These are phyloP conservation scores for Lophura nycthemera DNA, from an alignment of 2,113 vertebrate species.

Conservation along the genomic window DNA sequence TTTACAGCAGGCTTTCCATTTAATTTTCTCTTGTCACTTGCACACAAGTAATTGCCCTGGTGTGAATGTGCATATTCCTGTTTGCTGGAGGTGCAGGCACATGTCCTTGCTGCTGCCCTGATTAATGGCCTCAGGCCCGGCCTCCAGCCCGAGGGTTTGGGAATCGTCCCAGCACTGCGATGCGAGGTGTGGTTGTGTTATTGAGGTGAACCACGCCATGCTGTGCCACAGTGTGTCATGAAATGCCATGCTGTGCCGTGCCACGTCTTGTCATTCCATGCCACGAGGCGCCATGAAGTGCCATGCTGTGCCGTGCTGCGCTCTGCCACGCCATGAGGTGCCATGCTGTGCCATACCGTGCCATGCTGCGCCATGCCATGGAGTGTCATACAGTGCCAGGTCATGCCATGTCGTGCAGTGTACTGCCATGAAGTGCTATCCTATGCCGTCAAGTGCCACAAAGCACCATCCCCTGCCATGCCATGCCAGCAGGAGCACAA, in stretches of 20 bases:
- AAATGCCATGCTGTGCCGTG: fast-evolving
- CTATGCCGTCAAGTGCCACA: too few relatives aligned
- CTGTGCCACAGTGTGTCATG: too few relatives aligned
- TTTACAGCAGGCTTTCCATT: background rate
- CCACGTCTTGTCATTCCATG: fast-evolving
- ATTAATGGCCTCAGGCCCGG: fast-evolving
- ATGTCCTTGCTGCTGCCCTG: background rate
- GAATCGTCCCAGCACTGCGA: fast-evolving
- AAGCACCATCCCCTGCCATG: too few relatives aligned
- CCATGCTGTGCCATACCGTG: too few relatives aligned
- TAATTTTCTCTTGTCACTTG: background rate
- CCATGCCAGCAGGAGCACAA: fast-evolving
- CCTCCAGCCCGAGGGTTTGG: fast-evolving
- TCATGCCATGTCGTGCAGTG: too few relatives aligned
- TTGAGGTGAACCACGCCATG: too few relatives aligned
- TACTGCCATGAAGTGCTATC: too few relatives aligned
- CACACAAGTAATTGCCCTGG: background rate
- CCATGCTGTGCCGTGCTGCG: fast-evolving
- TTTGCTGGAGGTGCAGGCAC: fast-evolving
- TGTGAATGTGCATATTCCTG: background rate
- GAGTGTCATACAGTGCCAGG: too few relatives aligned
- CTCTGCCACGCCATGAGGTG: too few relatives aligned
- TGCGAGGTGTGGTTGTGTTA: too few relatives aligned
- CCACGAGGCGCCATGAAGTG: fast-evolving
- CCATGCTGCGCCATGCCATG: too few relatives aligned